Evolutionary conservation across 2,113 vertebrate species (phyloP).

Genomic region (Petaurus breviceps): DNA sequence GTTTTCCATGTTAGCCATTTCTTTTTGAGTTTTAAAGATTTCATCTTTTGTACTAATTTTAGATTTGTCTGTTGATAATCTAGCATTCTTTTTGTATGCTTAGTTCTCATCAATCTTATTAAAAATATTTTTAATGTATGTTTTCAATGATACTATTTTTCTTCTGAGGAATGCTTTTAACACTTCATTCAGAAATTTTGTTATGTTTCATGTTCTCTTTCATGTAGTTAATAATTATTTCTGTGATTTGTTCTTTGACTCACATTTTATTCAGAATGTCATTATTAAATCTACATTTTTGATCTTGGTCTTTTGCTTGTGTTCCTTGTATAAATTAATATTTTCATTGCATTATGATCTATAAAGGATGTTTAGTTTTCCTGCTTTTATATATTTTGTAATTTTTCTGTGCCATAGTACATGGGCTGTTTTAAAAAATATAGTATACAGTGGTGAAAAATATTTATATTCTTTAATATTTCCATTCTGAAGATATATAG

Average conservation of each 20-base stretch:
- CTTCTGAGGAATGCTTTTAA: neutral
- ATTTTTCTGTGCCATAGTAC: neutral
- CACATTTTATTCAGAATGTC: neutral
- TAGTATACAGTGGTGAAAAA: neutral
- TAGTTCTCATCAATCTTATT: neutral
- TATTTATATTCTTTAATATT: neutral
- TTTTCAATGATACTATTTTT: neutral
- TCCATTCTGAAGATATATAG: neutral
- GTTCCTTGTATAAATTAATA: neutral
- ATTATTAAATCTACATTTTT: neutral
- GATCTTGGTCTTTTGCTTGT: neutral
- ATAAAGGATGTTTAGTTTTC: neutral
- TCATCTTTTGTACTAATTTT: neutral
- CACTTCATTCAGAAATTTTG: neutral
- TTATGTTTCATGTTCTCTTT: neutral
- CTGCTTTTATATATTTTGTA: neutral
- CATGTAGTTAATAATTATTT: neutral
- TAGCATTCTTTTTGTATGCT: neutral
- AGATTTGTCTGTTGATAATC: neutral
- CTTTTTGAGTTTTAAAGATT: neutral
- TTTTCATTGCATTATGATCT: neutral
- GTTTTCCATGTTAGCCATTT: neutral
- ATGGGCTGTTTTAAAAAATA: neutral
- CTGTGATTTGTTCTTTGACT: neutral
- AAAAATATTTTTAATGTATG: neutral